These are phyloP conservation scores for Pentalonia nigronervosa DNA, from an alignment of 1,140 invertebrate species.

Conservation along the genomic window DNA sequence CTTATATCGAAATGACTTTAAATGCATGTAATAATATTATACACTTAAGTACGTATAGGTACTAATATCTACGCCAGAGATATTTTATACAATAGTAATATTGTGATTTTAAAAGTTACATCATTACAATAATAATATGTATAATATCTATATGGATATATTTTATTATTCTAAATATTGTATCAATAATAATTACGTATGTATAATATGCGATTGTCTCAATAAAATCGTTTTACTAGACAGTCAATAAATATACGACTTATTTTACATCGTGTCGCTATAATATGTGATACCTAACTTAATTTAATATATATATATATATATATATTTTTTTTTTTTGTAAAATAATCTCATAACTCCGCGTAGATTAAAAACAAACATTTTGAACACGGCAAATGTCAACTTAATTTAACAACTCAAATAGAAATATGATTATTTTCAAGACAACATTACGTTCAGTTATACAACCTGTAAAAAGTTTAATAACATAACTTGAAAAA, in stretches of 20 bases:
- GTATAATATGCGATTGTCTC: constrained; percentile 29
- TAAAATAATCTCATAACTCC: neutral
- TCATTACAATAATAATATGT: neutral
- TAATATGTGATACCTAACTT: neutral
- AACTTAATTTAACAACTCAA: neutral
- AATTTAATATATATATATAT: neutral
- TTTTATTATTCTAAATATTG: neutral
- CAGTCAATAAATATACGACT: neutral
- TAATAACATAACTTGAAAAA: neutral
- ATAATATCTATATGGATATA: neutral
- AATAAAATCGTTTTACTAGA: constrained; percentile 37
- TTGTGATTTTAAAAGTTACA: neutral
- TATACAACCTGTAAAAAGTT: neutral
- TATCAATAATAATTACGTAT: constrained; percentile 10
- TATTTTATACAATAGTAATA: neutral
- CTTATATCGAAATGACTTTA: neutral
- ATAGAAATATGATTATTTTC: neutral
- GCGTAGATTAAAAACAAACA: neutral
- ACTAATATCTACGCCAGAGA: neutral
- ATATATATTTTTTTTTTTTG: too few relatives aligned
- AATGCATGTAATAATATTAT: neutral
- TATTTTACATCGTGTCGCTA: neutral
- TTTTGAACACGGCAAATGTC: neutral
- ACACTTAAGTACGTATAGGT: neutral
- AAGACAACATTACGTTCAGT: neutral